A percentile compares a stretch with the other conserved stretches of the same genome.
These are phyloP conservation scores for Taxidea taxus DNA, from an alignment of 2,113 vertebrate genomes.

Conservation along the genomic window DNA sequence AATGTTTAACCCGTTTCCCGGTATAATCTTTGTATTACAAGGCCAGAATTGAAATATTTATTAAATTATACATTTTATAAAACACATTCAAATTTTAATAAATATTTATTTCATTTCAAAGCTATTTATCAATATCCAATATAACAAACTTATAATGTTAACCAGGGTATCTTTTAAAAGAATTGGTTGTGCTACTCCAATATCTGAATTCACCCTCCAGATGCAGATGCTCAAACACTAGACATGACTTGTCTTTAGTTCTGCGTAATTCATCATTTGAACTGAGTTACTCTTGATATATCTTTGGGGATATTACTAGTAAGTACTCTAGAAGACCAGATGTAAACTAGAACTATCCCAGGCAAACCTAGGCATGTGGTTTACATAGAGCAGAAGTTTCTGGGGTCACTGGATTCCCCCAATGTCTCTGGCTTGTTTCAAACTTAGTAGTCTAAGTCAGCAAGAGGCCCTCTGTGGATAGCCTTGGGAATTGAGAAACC, in stretches of 20 bases:
- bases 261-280: background rate
- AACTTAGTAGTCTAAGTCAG: background rate
- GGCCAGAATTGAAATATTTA: background rate
- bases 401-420: background rate
- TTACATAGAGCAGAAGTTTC: background rate
- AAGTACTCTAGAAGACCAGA: background rate
- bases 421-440: background rate
- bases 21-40: background rate
- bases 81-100: background rate
- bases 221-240: background rate
- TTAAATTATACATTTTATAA: background rate
- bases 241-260: background rate
- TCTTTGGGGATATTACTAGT: background rate
- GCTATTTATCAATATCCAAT: background rate
- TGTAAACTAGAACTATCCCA: background rate
- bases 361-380: background rate
- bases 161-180: background rate
- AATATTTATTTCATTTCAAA: background rate
- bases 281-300: background rate
- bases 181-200: background rate
- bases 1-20: background rate
- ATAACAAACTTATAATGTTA: background rate
- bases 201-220: background rate
- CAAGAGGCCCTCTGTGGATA: accelerated
- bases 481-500: background rate